These are phyloP conservation scores for Cirrhinus molitorella DNA, from an alignment of 2,797 vertebrate species.

Conservation along the genomic window DNA sequence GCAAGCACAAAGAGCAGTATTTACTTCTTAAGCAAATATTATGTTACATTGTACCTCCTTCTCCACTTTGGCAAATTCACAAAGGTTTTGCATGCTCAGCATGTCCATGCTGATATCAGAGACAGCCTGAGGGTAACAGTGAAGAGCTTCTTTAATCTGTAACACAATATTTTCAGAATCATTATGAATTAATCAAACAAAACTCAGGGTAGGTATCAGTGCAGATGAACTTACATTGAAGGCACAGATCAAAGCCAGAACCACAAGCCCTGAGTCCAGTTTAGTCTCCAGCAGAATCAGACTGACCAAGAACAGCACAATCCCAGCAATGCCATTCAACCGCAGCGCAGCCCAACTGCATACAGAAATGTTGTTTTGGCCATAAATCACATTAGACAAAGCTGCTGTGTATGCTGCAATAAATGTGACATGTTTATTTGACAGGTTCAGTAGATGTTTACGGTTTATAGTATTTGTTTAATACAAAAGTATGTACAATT, in stretches of 20 bases:
- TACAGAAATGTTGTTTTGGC: background rate
- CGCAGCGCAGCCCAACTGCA: constrained; percentile 72
- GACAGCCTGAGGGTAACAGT: constrained; percentile 69
- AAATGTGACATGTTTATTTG: background rate
- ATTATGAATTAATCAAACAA: background rate
- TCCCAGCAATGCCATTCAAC: constrained; percentile 72
- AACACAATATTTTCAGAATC: constrained; percentile 37
- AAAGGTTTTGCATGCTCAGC: constrained; percentile 71
- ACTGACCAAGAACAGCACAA: constrained; percentile 74
- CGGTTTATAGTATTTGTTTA: background rate
- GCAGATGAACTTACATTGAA: constrained; percentile 73
- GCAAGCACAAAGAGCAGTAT: background rate
- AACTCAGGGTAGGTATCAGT: background rate
- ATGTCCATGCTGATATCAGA: constrained; percentile 74
- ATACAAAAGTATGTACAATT: background rate
- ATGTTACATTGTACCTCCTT: constrained; percentile 69
- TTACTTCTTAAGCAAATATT: background rate
- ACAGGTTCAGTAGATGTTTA: background rate
- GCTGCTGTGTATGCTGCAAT: background rate
- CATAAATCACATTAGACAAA: background rate
- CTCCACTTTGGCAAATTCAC: constrained; percentile 70
- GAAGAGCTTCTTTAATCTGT: constrained; percentile 73
- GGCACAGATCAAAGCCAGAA: constrained; percentile 73
- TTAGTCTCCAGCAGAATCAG: constrained; percentile 65
- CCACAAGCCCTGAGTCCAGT: constrained; percentile 69